phyloP scores from a whole-genome alignment of 2,888 invertebrate genomes.

The Drosophila paranaensis region DNA sequence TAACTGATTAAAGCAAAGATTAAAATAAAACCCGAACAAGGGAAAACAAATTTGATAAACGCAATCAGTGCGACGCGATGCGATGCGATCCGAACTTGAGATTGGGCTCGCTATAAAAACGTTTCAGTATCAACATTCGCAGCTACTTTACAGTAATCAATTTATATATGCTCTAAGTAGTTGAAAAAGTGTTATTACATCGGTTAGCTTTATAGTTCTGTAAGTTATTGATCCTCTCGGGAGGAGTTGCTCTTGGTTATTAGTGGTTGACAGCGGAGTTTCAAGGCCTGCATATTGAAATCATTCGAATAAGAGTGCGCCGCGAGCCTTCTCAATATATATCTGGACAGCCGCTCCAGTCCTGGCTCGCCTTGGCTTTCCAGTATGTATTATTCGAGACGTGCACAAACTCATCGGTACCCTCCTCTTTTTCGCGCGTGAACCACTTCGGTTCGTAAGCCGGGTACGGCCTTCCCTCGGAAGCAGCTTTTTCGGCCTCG shows the following conservation, averaged over 20 bases:
- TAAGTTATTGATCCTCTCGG: conserved; percentile 44
- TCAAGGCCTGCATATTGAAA: conserved; percentile 55
- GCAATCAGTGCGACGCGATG: conserved; percentile 16
- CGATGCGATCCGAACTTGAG: conserved; percentile 8
- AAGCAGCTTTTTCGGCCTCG: conserved; percentile 89
- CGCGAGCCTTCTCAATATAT: conserved; percentile 86
- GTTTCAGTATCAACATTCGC: conserved; percentile 48
- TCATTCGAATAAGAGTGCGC: conserved; percentile 51
- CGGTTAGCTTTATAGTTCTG: conserved; percentile 45
- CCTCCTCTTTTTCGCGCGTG: conserved; percentile 91
- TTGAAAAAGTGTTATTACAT: conserved; percentile 53
- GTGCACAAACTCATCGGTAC: conserved; percentile 89
- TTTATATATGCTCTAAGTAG: conserved; percentile 46
- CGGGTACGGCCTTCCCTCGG: conserved; percentile 88
- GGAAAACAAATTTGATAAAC: conserved; percentile 39
- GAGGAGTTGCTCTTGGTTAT: conserved; percentile 4
- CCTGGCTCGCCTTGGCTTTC: conserved; percentile 93
- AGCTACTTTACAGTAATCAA: conserved; percentile 56
- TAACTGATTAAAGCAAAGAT: conserved; percentile 56
- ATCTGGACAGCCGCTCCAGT: conserved; percentile 96
- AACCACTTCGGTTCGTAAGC: conserved; percentile 96
- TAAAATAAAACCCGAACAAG: conserved; percentile 30
- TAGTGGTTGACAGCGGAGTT: conserved; percentile 27
- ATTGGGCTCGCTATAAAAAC: conserved; percentile 36
- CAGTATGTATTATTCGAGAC: conserved; percentile 96